A percentile compares a stretch with the other conserved stretches of the same genome.
phyloP scores from a whole-genome alignment of 2,113 vertebrate genomes.

The Sander vitreus region DNA sequence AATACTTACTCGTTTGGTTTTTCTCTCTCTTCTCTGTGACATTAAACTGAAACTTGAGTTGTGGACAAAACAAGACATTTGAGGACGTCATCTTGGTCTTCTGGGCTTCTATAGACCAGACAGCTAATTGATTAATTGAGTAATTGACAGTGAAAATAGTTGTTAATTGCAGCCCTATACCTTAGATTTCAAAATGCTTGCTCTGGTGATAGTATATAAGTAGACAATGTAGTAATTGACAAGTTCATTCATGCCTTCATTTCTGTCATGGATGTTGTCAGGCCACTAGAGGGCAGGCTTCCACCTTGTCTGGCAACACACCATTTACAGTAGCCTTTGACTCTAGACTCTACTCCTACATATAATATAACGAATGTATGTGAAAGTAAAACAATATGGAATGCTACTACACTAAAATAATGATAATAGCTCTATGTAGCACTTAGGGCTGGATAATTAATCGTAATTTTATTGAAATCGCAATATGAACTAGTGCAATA shows the following conservation, averaged over 20 bases:
- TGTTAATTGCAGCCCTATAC: no score
- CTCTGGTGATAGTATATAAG: background rate
- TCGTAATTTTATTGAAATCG: no score
- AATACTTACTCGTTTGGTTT: no score
- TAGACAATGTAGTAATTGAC: background rate
- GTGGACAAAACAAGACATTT: no score
- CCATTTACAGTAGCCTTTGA: background rate
- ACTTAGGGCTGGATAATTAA: background rate
- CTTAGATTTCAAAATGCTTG: background rate
- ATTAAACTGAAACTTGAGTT: no score
- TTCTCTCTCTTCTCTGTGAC: no score
- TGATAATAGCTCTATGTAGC: background rate
- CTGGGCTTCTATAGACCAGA: no score
- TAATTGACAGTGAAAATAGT: no score
- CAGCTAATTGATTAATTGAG: no score
- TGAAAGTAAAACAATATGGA: background rate
- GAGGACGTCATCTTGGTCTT: no score
- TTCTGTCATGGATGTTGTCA: background rate
- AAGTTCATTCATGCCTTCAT: background rate
- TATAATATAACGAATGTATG: background rate
- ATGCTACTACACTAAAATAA: no score
- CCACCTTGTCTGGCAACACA: constrained; percentile 22
- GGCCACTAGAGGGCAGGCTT: constrained; percentile 72
- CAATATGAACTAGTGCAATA: no score
- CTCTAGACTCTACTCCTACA: background rate